These are phyloP conservation scores for Isaurus tuberculatus DNA, from an alignment of 92 coral and sea anemone species.

Conservation along the genomic window DNA sequence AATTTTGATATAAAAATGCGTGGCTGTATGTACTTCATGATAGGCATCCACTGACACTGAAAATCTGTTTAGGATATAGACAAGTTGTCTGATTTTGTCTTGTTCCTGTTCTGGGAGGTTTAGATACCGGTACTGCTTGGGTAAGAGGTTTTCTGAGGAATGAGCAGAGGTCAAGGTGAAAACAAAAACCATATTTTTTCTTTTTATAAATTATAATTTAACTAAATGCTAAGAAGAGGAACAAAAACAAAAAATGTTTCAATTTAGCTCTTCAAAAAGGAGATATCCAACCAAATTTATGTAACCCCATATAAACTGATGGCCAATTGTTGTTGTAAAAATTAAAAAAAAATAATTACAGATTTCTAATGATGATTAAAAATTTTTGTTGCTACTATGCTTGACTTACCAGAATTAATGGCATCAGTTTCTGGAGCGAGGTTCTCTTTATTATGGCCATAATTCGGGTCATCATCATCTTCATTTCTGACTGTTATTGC, in stretches of 20 bases:
- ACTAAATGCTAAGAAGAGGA: background rate
- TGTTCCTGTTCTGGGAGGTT: conserved; percentile 56
- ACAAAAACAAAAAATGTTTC: background rate
- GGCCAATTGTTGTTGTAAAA: background rate
- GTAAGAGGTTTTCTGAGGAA: conserved; percentile 1
- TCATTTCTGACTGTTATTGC: background rate
- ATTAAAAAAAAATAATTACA: background rate
- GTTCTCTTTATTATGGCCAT: background rate
- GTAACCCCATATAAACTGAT: background rate
- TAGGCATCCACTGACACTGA: conserved; percentile 58
- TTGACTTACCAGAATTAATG: background rate
- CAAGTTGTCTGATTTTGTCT: conserved; percentile 48
- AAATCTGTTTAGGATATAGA: conserved; percentile 57
- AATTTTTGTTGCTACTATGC: background rate
- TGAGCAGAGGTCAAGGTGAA: background rate
- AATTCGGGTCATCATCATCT: background rate
- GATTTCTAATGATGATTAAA: background rate
- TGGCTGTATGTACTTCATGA: conserved; percentile 50
- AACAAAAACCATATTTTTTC: background rate
- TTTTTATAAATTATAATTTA: background rate
- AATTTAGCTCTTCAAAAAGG: background rate
- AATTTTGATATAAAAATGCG: background rate
- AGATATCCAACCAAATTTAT: background rate
- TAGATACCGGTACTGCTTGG: conserved; percentile 25
- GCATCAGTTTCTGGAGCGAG: background rate